These are phyloP conservation scores for Lates calcarifer DNA, from an alignment of 2,113 vertebrate species.

Conservation along the genomic window DNA sequence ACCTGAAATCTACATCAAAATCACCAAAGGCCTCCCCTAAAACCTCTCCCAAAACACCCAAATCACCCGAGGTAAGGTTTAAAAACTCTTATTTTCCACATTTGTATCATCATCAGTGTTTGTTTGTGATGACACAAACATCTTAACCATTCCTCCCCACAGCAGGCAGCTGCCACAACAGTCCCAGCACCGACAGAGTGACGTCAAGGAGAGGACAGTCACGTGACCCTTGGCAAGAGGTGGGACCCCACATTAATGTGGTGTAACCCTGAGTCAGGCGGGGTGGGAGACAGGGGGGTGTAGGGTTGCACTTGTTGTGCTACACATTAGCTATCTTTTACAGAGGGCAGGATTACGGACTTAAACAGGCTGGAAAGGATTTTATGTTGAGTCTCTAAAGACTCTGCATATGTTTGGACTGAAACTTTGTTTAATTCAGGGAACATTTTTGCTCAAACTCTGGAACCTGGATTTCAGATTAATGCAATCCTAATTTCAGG, in stretches of 20 bases:
- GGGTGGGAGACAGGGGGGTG: constrained; percentile 32
- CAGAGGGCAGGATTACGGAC: neutral
- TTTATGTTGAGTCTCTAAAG: constrained; percentile 14
- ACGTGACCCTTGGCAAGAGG: constrained; percentile 73
- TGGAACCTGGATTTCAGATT: constrained; percentile 13
- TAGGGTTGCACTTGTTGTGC: constrained; percentile 42
- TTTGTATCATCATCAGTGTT: neutral
- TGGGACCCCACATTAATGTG: constrained; percentile 57
- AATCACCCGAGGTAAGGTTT: constrained; percentile 69
- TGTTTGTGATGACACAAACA: neutral
- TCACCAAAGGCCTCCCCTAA: constrained; percentile 70
- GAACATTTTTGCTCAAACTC: constrained; percentile 21
- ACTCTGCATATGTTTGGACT: constrained; percentile 17
- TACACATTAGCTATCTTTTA: neutral
- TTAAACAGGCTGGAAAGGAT: constrained; percentile 5
- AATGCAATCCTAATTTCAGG: constrained; percentile 6
- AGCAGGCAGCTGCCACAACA: constrained; percentile 67
- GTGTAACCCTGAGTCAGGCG: constrained; percentile 28
- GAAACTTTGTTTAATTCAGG: constrained; percentile 18
- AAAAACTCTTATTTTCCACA: accelerated
- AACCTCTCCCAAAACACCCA: constrained; percentile 50
- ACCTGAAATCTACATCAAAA: constrained; percentile 64
- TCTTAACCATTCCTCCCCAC: neutral
- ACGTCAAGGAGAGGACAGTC: constrained; percentile 58
- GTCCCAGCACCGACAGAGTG: constrained; percentile 75